Evolutionary conservation across 2,888 invertebrate species (phyloP), one percentile per base, ranked within the genome.

Genomic region (Eilema sororculum): DNA sequence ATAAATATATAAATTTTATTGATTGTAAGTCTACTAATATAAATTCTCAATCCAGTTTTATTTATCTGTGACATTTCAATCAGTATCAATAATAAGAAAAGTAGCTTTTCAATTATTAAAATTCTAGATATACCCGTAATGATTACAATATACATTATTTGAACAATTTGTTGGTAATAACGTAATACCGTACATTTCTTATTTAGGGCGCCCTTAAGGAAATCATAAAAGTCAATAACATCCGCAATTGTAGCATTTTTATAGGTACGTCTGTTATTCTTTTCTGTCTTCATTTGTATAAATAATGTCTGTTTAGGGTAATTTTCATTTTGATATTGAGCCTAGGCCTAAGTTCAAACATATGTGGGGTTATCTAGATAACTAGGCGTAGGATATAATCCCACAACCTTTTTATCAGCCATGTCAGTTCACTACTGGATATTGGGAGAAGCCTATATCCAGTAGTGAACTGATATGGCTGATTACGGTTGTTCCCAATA

Each of bases 221-320:
- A 81, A 79, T 77, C 79, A 69, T 80, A 76, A 77, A 81, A 72
- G 71, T 74, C 79, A 72, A 81, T 77, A 75, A 72, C 74, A 76
- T 77, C 73, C 75, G 73, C 71, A 77, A 74, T 74, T 74, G 56
- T 57, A 46, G 41, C 58, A 46, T 71, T 80, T 77, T 77, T 41
- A 77, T 77, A n/a, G n/a, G n/a, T n/a, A 59, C 65, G 57, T 67
- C 65, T 77, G 63, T 75, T 78, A 68, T 81, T 75, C 59, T 58
- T 33, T 63, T 78, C 62, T 72, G 41, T 52, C 69, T 63, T 71
- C 24, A 56, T 75, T 73, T 73, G 65, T 67, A 25, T 37, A 25
- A 66, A 37, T 58, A 20, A 58, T 24, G 33, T 41, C 20, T 66
- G 41, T 58, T 66, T 41, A 41, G 20, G 25, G 25, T 66, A 24